Base-by-base conservation (phyloP, 1,140 invertebrate species). In the Bilobella aurantiaca region DNA sequence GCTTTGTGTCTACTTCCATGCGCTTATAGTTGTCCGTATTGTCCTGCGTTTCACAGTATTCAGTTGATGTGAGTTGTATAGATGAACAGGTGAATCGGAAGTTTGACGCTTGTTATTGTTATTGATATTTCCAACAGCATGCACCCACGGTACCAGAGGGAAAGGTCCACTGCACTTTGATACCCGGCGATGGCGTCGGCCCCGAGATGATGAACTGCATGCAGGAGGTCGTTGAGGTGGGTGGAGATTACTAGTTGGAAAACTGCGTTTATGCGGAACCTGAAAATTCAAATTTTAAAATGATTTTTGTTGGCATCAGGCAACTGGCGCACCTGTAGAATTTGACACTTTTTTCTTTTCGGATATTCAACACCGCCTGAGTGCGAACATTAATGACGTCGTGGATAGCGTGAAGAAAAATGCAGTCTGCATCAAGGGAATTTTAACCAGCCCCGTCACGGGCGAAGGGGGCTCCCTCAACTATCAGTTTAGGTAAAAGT, bases 101-200 rank as follows among this genome's bases (percentile, higher is more conserved):
- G n/a, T n/a, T n/a, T n/a, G n/a, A n/a, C n/a, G n/a, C n/a, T n/a
- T n/a, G n/a, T n/a, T n/a, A n/a, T n/a, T n/a, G n/a, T n/a, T n/a
- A n/a, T n/a, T n/a, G n/a, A n/a, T n/a, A n/a, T n/a, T n/a, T n/a
- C n/a, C n/a, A n/a, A n/a, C n/a, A n/a, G n/a, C n/a, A n/a, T n/a
- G n/a, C n/a, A n/a, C n/a, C n/a, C n/a, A n/a, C n/a, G n/a, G n/a
- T n/a, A n/a, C n/a, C n/a, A n/a, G n/a, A n/a, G n/a, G n/a, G n/a
- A n/a, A n/a, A n/a, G n/a, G n/a, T n/a, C n/a, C 18, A 42, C 75
- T 96, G 93, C 75, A 97, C 95, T 8, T 76, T 98, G 16, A 95
- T 99, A 68, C 96, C 96, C 37, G 96, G 96, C 47, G 96, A 99
- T 85, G 96, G 96, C 67, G 95, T 99, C 27, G 96, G 96, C 29